These are phyloP conservation scores for Heliconius hermathena DNA, from an alignment of 1,140 invertebrate genomes.

Conservation along the genomic window DNA sequence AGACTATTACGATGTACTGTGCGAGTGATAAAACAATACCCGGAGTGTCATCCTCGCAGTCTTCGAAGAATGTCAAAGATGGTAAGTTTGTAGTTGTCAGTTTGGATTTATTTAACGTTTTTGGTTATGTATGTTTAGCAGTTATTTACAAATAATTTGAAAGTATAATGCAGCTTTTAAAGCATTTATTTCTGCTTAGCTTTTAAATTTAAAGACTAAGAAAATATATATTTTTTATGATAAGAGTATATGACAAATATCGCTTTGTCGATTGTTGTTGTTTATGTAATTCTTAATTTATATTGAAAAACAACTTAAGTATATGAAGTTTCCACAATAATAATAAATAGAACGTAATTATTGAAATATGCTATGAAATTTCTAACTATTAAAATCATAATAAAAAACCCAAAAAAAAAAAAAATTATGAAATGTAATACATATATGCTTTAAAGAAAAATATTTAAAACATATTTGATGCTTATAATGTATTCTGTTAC, in stretches of 20 bases:
- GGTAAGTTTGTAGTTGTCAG: constrained; percentile 80
- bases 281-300: constrained; percentile 12
- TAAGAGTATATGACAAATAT: background rate
- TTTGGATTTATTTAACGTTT: constrained; percentile 46
- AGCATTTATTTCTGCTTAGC: background rate
- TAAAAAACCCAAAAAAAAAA: background rate
- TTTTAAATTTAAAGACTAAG: constrained; percentile 6
- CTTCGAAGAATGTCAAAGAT: constrained; percentile 81
- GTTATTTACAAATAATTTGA: background rate
- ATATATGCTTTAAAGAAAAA: background rate
- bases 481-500: too few species aligned
- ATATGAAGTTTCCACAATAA: background rate
- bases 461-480: background rate
- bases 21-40: constrained; percentile 81
- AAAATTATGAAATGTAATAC: background rate
- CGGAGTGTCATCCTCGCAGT: constrained; percentile 80
- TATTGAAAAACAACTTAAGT: background rate
- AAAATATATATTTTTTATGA: background rate
- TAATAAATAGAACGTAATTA: background rate
- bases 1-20: constrained; percentile 76
- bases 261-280: constrained; percentile 14
- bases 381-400: background rate
- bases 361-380: background rate
- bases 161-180: background rate
- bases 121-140: constrained; percentile 38